A percentile compares a stretch with the other conserved stretches of the same genome.
Conservation (phyloP, 2,888 invertebrate genomes). For the Agrochola lychnidis region DNA sequence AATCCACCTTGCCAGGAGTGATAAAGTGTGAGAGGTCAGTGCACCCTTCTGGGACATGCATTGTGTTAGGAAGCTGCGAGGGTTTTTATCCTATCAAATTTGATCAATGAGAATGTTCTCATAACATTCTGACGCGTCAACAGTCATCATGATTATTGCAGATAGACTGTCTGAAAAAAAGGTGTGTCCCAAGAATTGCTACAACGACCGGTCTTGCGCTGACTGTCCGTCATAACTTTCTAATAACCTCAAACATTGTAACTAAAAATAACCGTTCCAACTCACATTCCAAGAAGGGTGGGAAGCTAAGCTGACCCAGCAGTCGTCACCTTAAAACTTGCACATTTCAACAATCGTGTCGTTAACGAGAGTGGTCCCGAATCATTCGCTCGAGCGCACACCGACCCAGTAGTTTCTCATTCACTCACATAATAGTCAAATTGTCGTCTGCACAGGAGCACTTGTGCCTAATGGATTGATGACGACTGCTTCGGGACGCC, state of each 20-base stretch:
- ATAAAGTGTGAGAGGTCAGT: not conserved
- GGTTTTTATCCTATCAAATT: not conserved
- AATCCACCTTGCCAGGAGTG: slow-evolving; percentile 9
- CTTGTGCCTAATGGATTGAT: slow-evolving; percentile 64
- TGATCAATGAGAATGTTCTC: too few species aligned
- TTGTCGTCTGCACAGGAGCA: slow-evolving; percentile 54
- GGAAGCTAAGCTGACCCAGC: slow-evolving; percentile 28
- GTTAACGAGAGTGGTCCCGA: slow-evolving; percentile 62
- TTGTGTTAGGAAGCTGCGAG: not conserved
- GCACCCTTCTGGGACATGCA: not conserved
- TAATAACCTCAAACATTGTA: not conserved
- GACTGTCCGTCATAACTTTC: not conserved
- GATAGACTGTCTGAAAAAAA: too few species aligned
- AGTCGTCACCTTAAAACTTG: slow-evolving; percentile 49
- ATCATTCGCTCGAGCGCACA: slow-evolving; percentile 58
- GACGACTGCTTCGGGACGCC: slow-evolving; percentile 45
- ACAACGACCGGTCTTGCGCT: not conserved
- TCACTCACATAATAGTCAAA: slow-evolving; percentile 67
- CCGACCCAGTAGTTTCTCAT: slow-evolving; percentile 57
- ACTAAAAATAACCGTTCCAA: slow-evolving; percentile 7
- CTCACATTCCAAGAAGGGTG: slow-evolving; percentile 3
- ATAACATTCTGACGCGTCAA: too few species aligned
- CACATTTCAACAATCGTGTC: slow-evolving; percentile 58
- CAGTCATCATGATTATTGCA: too few species aligned
- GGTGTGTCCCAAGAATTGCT: too few species aligned